Conservation (phyloP, 23 tunicate species). For the Styela plicata region DNA sequence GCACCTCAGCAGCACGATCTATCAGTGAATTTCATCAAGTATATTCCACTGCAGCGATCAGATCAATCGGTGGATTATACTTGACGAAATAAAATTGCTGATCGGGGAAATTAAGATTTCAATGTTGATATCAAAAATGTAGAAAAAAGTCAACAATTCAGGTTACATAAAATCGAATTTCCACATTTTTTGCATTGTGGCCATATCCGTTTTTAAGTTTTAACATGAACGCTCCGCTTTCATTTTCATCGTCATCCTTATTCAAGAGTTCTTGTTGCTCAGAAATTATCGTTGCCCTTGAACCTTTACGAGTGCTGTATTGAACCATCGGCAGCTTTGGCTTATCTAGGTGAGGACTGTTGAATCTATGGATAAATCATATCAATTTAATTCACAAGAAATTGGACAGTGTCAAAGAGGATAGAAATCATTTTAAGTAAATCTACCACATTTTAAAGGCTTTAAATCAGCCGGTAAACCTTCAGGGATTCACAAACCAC, state of each 20-base stretch:
- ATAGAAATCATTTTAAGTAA: too few relatives aligned
- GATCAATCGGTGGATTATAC: too few relatives aligned
- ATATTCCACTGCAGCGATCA: too few relatives aligned
- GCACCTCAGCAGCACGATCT: too few relatives aligned
- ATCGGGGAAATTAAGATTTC: too few relatives aligned
- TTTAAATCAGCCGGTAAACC: too few relatives aligned
- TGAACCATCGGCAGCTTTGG: not conserved
- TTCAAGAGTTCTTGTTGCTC: not conserved
- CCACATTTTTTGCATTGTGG: constrained; percentile 13
- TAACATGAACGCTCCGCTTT: not conserved
- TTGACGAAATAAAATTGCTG: too few relatives aligned
- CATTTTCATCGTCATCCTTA: not conserved
- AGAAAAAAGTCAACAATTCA: not conserved
- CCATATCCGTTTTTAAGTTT: constrained; percentile 1
- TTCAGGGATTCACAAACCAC: too few relatives aligned
- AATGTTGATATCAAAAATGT: not conserved
- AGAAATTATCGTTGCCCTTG: not conserved
- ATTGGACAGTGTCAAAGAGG: too few relatives aligned
- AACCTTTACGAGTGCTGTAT: not conserved
- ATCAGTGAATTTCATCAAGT: too few relatives aligned
- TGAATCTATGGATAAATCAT: not conserved
- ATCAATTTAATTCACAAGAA: too few relatives aligned
- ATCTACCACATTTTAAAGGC: too few relatives aligned
- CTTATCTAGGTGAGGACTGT: not conserved
- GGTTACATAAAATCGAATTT: constrained; percentile 5